Evolutionary conservation across 1,140 invertebrate species (phyloP).

Genomic region (Bicyclus anynana): DNA sequence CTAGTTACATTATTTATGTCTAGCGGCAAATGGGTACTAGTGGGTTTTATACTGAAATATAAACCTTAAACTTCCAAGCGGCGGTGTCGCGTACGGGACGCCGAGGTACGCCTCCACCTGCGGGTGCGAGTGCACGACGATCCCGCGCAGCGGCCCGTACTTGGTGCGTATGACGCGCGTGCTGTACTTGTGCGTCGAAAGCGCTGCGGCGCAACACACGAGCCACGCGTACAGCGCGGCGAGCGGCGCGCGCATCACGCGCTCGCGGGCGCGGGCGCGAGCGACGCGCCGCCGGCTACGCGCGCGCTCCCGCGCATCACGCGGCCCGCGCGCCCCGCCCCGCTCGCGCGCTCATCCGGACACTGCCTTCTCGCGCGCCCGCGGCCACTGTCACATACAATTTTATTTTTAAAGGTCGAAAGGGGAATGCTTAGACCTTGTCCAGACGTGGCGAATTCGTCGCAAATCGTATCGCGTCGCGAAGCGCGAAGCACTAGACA

Average conservation of each 20-base stretch:
- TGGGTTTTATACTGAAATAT: background rate
- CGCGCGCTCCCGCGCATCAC: slow-evolving; percentile 48
- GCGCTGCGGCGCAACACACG: slow-evolving; percentile 72
- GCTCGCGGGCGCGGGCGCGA: slow-evolving; percentile 42
- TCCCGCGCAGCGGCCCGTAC: slow-evolving; percentile 90
- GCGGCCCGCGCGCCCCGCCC: slow-evolving; percentile 42
- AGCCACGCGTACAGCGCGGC: slow-evolving; percentile 71
- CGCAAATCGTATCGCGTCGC: no score
- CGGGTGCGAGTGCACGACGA: slow-evolving; percentile 86
- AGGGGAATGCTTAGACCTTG: no score
- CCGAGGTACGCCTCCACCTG: slow-evolving; percentile 96
- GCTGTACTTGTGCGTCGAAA: slow-evolving; percentile 84
- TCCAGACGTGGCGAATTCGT: no score
- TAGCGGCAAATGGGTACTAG: no score
- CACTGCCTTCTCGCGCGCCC: slow-evolving; percentile 47
- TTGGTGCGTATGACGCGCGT: slow-evolving; percentile 90
- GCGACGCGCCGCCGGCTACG: slow-evolving; percentile 52
- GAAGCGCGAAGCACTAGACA: no score
- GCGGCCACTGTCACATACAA: slow-evolving; percentile 37
- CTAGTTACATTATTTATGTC: no score
- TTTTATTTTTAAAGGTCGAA: no score
- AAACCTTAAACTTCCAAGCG: slow-evolving; percentile 70
- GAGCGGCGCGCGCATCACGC: slow-evolving; percentile 64
- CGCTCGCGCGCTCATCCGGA: slow-evolving; percentile 46
- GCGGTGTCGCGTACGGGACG: slow-evolving; percentile 90